These are phyloP conservation scores for Anorthoa munda DNA, from an alignment of 2,888 invertebrate species.

Conservation along the genomic window DNA sequence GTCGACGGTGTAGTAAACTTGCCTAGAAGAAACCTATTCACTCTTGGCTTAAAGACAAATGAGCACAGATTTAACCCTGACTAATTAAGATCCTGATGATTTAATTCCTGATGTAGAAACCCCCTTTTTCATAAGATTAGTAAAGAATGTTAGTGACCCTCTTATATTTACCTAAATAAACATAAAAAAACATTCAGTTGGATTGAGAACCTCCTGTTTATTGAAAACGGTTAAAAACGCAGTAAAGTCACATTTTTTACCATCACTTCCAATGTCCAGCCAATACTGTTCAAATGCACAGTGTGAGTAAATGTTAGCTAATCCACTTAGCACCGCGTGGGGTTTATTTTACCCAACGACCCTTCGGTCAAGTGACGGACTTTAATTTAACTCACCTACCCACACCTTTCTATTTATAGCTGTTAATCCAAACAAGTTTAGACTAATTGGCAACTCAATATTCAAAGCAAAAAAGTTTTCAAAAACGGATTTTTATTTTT, in stretches of 20 bases:
- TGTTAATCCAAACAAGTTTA: neutral
- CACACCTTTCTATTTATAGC: neutral
- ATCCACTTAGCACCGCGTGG: conserved; percentile 43
- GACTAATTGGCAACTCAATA: conserved; percentile 4
- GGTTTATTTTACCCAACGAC: conserved; percentile 24
- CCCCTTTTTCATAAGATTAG: too few species aligned
- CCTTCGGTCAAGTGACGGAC: conserved; percentile 15
- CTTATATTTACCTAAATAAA: too few species aligned
- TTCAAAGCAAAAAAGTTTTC: neutral
- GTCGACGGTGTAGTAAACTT: too few species aligned
- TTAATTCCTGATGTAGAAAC: too few species aligned
- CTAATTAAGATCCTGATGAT: too few species aligned
- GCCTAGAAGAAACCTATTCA: too few species aligned
- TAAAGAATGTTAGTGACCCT: too few species aligned
- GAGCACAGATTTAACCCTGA: too few species aligned
- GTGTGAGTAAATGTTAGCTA: conserved; percentile 16
- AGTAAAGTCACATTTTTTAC: neutral
- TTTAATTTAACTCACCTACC: conserved; percentile 17
- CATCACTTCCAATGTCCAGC: neutral
- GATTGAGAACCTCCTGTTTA: neutral
- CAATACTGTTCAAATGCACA: conserved; percentile 18
- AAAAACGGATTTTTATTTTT: too few species aligned
- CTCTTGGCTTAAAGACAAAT: too few species aligned
- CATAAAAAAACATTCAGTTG: neutral
- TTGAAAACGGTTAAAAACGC: neutral